phyloP scores from a whole-genome alignment of 2,888 invertebrate species.

The Conistra vaccinii region DNA sequence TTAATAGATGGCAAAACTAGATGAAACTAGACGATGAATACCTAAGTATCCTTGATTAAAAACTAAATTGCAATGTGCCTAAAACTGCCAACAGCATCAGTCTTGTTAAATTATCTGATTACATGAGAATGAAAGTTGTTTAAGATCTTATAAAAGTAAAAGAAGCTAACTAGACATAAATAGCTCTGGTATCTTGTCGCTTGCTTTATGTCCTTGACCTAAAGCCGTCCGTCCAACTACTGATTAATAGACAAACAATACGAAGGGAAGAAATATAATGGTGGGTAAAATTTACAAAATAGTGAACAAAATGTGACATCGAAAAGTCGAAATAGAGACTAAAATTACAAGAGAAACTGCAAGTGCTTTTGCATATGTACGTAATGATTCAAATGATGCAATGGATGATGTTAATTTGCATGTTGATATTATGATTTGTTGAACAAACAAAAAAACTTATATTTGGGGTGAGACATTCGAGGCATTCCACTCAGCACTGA shows the following conservation, averaged over 20 bases:
- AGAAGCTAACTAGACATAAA: neutral
- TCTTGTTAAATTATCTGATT: neutral
- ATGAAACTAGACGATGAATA: neutral
- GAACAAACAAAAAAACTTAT: neutral
- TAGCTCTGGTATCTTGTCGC: neutral
- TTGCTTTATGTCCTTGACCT: constrained; percentile 5
- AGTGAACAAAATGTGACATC: neutral
- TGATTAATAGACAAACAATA: constrained; percentile 18
- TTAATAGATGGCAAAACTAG: neutral
- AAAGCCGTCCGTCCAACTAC: constrained; percentile 2
- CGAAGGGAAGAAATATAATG: neutral
- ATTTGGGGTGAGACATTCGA: neutral
- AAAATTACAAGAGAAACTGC: neutral
- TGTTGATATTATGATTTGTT: too few relatives aligned
- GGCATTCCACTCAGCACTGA: too few relatives aligned
- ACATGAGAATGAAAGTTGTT: neutral
- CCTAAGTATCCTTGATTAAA: neutral
- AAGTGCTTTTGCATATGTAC: neutral
- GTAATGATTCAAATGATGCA: neutral
- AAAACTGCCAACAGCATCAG: neutral
- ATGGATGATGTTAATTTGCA: neutral
- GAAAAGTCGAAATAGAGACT: neutral
- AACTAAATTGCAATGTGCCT: neutral
- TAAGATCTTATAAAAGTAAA: neutral
- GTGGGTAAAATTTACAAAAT: neutral